Base-by-base conservation (phyloP, 1,140 invertebrate species). In the Drosophila nebulosa region DNA sequence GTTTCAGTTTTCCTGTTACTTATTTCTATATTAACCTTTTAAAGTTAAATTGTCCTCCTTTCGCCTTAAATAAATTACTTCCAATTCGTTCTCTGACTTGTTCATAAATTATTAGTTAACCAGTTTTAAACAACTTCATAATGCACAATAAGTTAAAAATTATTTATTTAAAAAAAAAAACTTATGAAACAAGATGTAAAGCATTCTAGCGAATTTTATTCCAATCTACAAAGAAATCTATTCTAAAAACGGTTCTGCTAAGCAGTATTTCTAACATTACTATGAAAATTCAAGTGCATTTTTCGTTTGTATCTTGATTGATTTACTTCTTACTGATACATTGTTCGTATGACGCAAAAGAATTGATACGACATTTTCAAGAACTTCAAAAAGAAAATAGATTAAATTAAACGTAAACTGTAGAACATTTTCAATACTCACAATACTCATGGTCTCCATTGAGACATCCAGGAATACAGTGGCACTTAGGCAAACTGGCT, bases 371-470 rank as follows among this genome's bases (percentile, higher is more conserved):
- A 67, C 52, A 71, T 72, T 24, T 63, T 56, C 2, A 46, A 46
- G 9, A 46, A 46, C 39, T 46, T 3, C 16, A 46, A 46, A 18
- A 46, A 42, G 16, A 9, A 18, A 21, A 16, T 2, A 1, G 1
- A 7, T 7, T 1, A 46, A 46, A 21, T 46, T 3, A 2, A 12
- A n/a, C n/a, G n/a, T n/a, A n/a, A n/a, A n/a, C n/a, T 32, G 30
- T 3, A 3, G 9, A 10, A 7, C 1, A 4, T 0, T 0, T 32
- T 32, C 10, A 2, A 1, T 1, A 56, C 62, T 35, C 32, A 78
- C 78, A 22, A 39, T 57, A 5, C 77, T 84, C 71, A 89, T 75
- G 6, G 79, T 84, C 21, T 60, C 24, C 60, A 79, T 86, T 1
- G 85, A 86, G 2, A 89, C 39, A 7, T 52, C 50, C 12, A 86